These are phyloP conservation scores for Hoplias malabaricus DNA, from an alignment of 2,113 vertebrate genomes.

Conservation along the genomic window DNA sequence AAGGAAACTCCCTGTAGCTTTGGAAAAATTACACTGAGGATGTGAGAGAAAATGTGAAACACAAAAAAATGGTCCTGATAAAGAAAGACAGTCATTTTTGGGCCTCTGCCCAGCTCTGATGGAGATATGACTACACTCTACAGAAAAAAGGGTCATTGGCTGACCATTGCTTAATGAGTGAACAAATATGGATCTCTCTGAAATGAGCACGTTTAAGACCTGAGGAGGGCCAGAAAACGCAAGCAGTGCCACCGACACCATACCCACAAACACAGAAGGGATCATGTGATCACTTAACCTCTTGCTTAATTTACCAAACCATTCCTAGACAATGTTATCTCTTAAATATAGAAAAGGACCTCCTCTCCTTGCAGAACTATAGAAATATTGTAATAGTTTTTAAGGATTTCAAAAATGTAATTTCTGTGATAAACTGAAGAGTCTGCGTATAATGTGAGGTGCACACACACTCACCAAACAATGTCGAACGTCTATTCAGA, in stretches of 20 bases:
- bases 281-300: not conserved
- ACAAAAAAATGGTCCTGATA: constrained; percentile 55
- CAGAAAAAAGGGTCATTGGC: not conserved
- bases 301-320: constrained; percentile 14
- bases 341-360: too few relatives aligned
- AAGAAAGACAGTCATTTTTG: not conserved
- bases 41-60: constrained; percentile 8
- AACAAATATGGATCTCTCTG: not conserved
- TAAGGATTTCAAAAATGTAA: not conserved
- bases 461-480: not conserved
- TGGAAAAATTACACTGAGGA: constrained; percentile 47
- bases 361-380: not conserved
- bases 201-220: constrained; percentile 1
- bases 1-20: constrained; percentile 58
- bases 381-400: not conserved
- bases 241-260: not conserved
- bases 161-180: not conserved
- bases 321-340: too few relatives aligned
- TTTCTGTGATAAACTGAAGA: not conserved
- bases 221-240: constrained; percentile 1
- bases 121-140: not conserved
- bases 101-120: not conserved
- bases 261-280: not conserved
- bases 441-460: not conserved
- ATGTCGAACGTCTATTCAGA: not conserved